Evolutionary conservation across 2,113 vertebrate species (phyloP).

Genomic region (Macrotis lagotis): DNA sequence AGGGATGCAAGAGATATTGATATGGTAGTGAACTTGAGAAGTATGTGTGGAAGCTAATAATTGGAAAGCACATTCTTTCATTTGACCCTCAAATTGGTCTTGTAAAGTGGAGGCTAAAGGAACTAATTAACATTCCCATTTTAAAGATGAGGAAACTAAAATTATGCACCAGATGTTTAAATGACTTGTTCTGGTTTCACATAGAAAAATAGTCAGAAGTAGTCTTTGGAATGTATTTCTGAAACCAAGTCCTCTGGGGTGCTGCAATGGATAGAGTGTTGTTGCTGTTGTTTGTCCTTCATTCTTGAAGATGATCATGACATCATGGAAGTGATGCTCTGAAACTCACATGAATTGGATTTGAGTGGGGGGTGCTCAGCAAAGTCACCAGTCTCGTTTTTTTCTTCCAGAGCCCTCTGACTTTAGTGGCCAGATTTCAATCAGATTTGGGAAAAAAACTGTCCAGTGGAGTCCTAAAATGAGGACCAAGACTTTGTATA

Average conservation of each 20-base stretch:
- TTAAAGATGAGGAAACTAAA: neutral
- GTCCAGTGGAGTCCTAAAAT: neutral
- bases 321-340: too few species aligned
- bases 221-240: neutral
- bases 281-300: too few species aligned
- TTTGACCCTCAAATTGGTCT: neutral
- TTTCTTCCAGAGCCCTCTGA: too few species aligned
- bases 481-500: neutral
- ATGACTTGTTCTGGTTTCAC: neutral
- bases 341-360: too few species aligned
- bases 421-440: too few species aligned
- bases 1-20: neutral
- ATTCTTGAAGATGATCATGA: too few species aligned
- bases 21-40: neutral
- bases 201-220: neutral
- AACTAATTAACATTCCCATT: neutral
- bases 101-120: neutral
- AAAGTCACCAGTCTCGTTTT: too few species aligned
- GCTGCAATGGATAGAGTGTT: too few species aligned
- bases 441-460: too few species aligned
- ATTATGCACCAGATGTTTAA: too few species aligned
- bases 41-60: neutral
- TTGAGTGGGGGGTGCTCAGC: too few species aligned
- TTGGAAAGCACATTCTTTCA: neutral
- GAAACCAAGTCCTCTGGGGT: neutral